Evolutionary conservation across 2,113 vertebrate genomes (phyloP), one percentile per base, ranked within the genome.

Genomic region (Spilogale gracilis): DNA sequence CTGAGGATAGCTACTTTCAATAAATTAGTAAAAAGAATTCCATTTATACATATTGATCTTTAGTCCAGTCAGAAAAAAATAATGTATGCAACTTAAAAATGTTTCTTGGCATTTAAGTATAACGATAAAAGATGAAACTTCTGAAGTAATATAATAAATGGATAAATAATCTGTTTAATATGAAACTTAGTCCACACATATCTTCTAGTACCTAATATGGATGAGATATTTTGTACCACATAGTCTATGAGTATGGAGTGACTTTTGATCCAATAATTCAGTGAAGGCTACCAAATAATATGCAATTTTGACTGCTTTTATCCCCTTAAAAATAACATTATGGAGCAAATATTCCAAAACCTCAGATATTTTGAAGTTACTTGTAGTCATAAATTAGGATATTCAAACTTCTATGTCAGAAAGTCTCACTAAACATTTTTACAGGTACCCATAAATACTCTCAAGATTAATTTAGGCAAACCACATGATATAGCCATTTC

Each of bases 321-420:
- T 79, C 38, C 13, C 6, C 13, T 61, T 73, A 91, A 73, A 91
- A 92, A 81, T 58, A 82, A 86, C 3, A 2, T 52, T 92, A 30
- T 43, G 4, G 12, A 78, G 9, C 86, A 18, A 45, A 83, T 73
- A 88, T 63, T 65, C 20, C 5, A 61, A 96, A 89, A 65, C 32
- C 16, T 65, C 69, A 38, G 32, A 76, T 87, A 86, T 80, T 67
- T 92, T 92, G 45, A 78, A 86, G 45, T 78, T 91, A 79, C 43
- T 81, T 91, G 4, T 21, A 78, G 7, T 48, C 14, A 88, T 54
- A 90, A 73, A 56, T 87, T 54, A 92, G 5, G 27, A 83, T 82
- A 92, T 60, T 95, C 32, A 73, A 13, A 3, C 9, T 93, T 88
- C 27, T 6, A 69, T 58, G 21, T 76, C 54, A 91, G 76, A 95